A percentile compares a stretch with the other conserved stretches of the same genome.
Conservation (phyloP, 2,888 invertebrate genomes). For the Hydropsyche betteni region DNA sequence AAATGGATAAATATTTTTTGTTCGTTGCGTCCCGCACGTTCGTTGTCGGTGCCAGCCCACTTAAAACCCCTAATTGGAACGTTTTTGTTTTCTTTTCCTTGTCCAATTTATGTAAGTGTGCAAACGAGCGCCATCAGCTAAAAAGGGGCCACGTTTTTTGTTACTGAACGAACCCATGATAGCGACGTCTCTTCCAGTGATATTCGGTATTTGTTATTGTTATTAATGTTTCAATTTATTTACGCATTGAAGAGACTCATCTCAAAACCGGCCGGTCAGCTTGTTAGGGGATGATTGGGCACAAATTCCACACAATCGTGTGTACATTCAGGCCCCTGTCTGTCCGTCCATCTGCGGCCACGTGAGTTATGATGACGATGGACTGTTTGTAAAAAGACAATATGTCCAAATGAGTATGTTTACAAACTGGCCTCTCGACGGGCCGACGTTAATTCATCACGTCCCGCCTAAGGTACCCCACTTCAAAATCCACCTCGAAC, state of each 20-base stretch:
- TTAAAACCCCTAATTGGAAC: conserved; percentile 22
- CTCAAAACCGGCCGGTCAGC: background rate
- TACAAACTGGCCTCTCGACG: conserved; percentile 4
- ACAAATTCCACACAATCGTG: conserved; percentile 20
- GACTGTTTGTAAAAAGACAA: conserved; percentile 7
- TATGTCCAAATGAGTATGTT: conserved; percentile 19
- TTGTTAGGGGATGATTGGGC: conserved; percentile 25
- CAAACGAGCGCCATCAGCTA: conserved; percentile 10
- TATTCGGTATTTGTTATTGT: conserved; percentile 14
- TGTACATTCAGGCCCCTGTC: background rate
- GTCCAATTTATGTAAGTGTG: conserved; percentile 25
- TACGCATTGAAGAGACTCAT: conserved; percentile 19
- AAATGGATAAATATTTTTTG: conserved; percentile 23
- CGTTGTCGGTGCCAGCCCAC: conserved; percentile 4
- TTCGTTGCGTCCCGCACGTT: background rate
- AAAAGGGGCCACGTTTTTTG: no score
- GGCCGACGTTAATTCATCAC: background rate
- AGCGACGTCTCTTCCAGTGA: background rate
- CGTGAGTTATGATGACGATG: conserved; percentile 7
- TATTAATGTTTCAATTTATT: conserved; percentile 29
- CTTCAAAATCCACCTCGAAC: conserved; percentile 15
- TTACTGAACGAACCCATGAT: background rate
- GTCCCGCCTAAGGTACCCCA: background rate
- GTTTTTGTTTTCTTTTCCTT: conserved; percentile 14
- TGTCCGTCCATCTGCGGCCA: background rate